Conservation (phyloP, 2,797 vertebrate species). For the Australoheros facetus region DNA sequence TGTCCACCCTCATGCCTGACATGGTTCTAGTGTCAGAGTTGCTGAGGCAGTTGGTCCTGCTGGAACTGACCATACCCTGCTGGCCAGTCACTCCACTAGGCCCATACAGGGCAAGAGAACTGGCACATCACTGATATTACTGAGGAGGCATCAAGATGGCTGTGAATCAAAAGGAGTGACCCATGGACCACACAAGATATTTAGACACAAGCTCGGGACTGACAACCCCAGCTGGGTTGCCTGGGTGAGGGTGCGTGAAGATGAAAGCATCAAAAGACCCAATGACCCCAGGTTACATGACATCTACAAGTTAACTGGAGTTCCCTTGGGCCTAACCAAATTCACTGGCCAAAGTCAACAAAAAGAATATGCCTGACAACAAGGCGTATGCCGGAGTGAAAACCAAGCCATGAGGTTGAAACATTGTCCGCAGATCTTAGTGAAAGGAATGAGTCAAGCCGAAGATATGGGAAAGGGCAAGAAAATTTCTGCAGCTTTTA, state of each 20-base stretch:
- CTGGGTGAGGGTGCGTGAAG: neutral
- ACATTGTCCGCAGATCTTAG: no score
- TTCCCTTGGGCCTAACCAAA: no score
- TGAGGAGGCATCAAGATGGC: neutral
- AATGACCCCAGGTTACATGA: neutral
- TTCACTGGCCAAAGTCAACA: no score
- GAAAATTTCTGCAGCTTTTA: neutral
- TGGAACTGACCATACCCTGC: neutral
- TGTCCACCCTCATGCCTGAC: neutral
- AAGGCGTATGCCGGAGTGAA: no score
- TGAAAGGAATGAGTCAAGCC: no score
- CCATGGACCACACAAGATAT: neutral
- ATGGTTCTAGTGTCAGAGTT: neutral
- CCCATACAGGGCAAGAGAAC: neutral
- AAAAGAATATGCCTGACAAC: no score
- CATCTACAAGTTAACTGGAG: neutral
- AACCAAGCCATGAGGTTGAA: no score
- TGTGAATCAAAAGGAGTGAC: neutral
- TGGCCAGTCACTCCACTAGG: neutral
- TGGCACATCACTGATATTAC: neutral
- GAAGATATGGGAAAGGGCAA: no score
- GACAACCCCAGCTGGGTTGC: neutral
- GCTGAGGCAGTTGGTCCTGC: neutral
- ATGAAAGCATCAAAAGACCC: neutral
- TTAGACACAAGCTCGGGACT: neutral